Evolutionary conservation across 2,113 vertebrate genomes (phyloP), one percentile per base, ranked within the genome.

Genomic region (Sminthopsis crassicaudata): DNA sequence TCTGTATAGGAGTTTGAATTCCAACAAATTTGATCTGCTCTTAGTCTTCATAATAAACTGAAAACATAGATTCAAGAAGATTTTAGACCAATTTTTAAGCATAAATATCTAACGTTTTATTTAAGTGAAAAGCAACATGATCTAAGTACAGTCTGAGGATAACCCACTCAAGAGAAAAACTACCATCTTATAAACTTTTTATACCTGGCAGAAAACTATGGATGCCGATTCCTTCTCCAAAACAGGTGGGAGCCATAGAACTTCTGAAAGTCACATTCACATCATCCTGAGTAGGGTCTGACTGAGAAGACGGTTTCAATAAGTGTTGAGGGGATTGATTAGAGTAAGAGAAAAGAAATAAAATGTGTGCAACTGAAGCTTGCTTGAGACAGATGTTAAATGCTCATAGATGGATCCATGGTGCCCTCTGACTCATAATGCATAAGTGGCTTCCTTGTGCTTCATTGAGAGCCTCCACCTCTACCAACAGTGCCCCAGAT

Each of bases 191-290:
- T 84, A 84, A 84, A 84, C 16, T 36, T n/a, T 84, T 84, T 42
- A 22, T 42, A 84, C 19, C 67, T 76, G 60, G 60, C 2, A 2
- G 53, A 52, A 89, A 36, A 48, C 93, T 93, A 67, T 84, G 46
- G 93, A 92, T n/a, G 19, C 54, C 46, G 27, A 51, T 46, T 95
- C 53, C 95, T 90, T 51, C 14, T 94, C 30, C n/a, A 36, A 94
- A 92, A 50, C 91, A 96, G 95, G 94, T 0, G 6, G 90, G 46
- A 53, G 54, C 95, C 76, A 67, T 89, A 60, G 48, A 93, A 76
- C 92, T 95, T 96, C 93, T 95, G 93, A 96, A 95, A 96, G 25
- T 36, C 2, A 55, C 53, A 95, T 67, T 27, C 14, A 76, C 90
- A 55, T 90, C 95, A 96, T 94, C 54, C 89, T 91, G 90, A 91